Evolutionary conservation across 2,888 invertebrate genomes (phyloP).

Genomic region (Oligia latruncula): DNA sequence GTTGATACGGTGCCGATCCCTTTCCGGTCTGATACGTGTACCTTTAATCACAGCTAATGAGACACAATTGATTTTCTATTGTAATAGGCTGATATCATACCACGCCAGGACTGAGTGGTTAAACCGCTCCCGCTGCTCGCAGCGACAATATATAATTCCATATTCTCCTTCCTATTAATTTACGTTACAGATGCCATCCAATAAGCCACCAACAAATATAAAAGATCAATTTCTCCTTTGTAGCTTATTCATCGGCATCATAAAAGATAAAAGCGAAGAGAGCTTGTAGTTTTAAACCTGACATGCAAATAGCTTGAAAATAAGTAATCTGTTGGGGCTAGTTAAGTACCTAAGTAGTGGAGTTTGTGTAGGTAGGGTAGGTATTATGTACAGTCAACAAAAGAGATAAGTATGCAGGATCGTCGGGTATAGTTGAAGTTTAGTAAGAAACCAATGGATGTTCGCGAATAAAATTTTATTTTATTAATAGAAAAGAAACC

Average conservation of each 20-base stretch:
- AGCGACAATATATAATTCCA: constrained; percentile 33
- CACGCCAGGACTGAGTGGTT: background rate
- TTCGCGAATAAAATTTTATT: too few relatives aligned
- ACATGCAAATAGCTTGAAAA: constrained; percentile 52
- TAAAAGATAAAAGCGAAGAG: constrained; percentile 42
- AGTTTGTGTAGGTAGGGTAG: background rate
- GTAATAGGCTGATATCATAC: too few relatives aligned
- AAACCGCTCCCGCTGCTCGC: background rate
- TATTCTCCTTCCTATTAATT: constrained; percentile 35
- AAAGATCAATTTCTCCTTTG: constrained; percentile 56
- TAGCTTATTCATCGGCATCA: constrained; percentile 44
- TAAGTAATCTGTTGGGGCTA: constrained; percentile 33
- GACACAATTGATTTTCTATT: too few relatives aligned
- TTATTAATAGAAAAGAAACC: too few relatives aligned
- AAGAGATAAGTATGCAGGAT: too few relatives aligned
- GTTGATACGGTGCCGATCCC: too few relatives aligned
- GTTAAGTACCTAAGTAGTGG: constrained; percentile 37
- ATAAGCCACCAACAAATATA: constrained; percentile 40
- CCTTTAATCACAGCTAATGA: too few relatives aligned
- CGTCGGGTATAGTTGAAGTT: too few relatives aligned
- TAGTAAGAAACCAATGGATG: too few relatives aligned
- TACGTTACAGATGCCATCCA: constrained; percentile 21
- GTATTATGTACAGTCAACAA: background rate
- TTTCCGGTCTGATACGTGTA: too few relatives aligned
- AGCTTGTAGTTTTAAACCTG: constrained; percentile 50